Conservation (phyloP, 2,113 vertebrate genomes). For the Neotoma lepida region DNA sequence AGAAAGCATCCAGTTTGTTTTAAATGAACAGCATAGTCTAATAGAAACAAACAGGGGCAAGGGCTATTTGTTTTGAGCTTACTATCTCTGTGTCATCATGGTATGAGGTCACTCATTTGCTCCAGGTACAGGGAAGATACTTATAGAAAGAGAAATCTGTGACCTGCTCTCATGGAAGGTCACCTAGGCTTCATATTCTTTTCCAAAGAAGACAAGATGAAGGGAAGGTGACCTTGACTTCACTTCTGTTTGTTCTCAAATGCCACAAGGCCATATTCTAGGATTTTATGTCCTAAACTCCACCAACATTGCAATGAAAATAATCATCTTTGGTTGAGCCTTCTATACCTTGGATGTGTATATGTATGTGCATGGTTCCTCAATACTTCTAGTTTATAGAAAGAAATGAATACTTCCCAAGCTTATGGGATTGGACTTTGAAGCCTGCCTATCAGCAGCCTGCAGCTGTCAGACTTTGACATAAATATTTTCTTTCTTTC, state of each 20-base stretch:
- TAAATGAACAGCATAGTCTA: background rate
- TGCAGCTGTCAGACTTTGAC: background rate
- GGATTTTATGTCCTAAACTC: fast-evolving
- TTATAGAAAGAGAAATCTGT: background rate
- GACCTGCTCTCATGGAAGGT: background rate
- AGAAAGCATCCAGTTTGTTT: background rate
- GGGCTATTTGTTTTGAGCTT: no score
- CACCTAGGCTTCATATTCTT: background rate
- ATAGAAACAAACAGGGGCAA: background rate
- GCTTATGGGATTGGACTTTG: background rate
- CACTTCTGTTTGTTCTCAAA: background rate
- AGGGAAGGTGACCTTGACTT: background rate
- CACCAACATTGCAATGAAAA: conserved; percentile 6
- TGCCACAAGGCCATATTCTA: background rate
- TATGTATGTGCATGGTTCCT: background rate
- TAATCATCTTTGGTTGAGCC: background rate
- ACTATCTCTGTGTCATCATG: background rate
- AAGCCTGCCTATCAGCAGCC: background rate
- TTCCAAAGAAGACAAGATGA: background rate
- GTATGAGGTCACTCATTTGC: background rate
- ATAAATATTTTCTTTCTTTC: background rate
- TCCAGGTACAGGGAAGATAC: background rate
- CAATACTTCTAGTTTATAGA: background rate
- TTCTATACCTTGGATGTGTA: background rate
- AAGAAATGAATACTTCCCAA: background rate